phyloP scores from a whole-genome alignment of 2,888 invertebrate species.

The Euphydryas editha region DNA sequence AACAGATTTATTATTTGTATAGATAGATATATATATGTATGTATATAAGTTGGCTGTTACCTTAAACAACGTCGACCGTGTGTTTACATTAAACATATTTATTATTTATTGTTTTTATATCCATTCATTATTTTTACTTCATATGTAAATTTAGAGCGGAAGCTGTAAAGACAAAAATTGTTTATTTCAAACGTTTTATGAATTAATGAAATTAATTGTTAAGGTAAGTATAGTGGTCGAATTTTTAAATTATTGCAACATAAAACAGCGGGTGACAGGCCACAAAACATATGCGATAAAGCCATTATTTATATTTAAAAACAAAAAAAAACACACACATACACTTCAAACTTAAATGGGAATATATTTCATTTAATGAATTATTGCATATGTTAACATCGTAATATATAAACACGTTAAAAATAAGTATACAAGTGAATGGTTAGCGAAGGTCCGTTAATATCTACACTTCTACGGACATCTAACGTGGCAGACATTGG shows the following conservation, averaged over 20 bases:
- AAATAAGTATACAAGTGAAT: neutral
- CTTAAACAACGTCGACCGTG: too few species aligned
- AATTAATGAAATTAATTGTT: neutral
- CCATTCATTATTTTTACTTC: too few species aligned
- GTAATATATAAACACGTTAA: neutral
- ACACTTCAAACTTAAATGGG: neutral
- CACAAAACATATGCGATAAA: slow-evolving; percentile 6
- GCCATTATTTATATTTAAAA: neutral
- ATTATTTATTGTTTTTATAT: too few species aligned
- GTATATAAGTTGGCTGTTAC: too few species aligned
- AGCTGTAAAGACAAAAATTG: too few species aligned
- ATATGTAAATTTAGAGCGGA: too few species aligned
- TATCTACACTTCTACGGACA: slow-evolving; percentile 14
- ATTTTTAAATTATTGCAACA: slow-evolving; percentile 5
- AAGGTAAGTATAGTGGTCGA: neutral
- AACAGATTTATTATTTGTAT: too few species aligned
- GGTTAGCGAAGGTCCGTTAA: slow-evolving; percentile 20
- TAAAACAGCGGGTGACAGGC: slow-evolving; percentile 9
- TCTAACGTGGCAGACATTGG: slow-evolving; percentile 17
- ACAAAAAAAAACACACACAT: neutral
- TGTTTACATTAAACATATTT: too few species aligned
- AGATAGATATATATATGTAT: too few species aligned
- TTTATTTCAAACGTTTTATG: too few species aligned
- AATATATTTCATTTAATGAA: neutral
- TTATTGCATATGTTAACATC: neutral